These are phyloP conservation scores for Microcebus tavaratra DNA, from an alignment of 2,113 vertebrate genomes.

Conservation along the genomic window DNA sequence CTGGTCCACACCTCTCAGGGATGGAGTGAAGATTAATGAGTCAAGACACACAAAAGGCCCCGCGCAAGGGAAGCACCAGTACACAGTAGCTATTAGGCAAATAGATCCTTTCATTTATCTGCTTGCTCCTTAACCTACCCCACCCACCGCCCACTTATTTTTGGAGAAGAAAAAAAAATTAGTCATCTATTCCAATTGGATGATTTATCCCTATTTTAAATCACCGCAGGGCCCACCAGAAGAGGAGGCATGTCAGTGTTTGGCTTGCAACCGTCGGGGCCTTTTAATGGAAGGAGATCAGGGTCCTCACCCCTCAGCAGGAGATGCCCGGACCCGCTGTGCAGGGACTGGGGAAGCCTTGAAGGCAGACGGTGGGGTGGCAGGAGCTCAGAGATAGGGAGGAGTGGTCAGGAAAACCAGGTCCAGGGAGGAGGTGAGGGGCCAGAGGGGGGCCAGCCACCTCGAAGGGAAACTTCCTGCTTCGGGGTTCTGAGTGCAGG, in stretches of 20 bases:
- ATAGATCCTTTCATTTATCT: slow-evolving; percentile 24
- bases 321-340: neutral
- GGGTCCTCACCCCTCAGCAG: neutral
- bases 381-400: neutral
- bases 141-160: neutral
- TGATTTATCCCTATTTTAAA: slow-evolving; percentile 41
- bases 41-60: slow-evolving; percentile 16
- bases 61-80: slow-evolving; percentile 12
- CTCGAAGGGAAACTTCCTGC: neutral
- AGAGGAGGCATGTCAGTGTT: neutral
- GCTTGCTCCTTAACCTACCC: neutral
- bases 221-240: neutral
- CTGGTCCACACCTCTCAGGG: neutral
- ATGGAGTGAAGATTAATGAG: neutral
- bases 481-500: neutral
- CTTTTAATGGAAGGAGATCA: neutral
- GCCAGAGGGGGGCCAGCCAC: neutral
- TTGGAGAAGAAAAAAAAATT: slow-evolving; percentile 47
- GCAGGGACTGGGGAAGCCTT: neutral
- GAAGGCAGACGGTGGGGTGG: neutral
- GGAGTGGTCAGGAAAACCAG: neutral
- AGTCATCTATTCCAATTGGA: slow-evolving; percentile 24
- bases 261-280: neutral
- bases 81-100: slow-evolving; percentile 22
- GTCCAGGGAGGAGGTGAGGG: neutral